A percentile compares a stretch with the other conserved stretches of the same genome.
Conservation (phyloP, 2,797 vertebrate genomes). For the Poecilia picta region DNA sequence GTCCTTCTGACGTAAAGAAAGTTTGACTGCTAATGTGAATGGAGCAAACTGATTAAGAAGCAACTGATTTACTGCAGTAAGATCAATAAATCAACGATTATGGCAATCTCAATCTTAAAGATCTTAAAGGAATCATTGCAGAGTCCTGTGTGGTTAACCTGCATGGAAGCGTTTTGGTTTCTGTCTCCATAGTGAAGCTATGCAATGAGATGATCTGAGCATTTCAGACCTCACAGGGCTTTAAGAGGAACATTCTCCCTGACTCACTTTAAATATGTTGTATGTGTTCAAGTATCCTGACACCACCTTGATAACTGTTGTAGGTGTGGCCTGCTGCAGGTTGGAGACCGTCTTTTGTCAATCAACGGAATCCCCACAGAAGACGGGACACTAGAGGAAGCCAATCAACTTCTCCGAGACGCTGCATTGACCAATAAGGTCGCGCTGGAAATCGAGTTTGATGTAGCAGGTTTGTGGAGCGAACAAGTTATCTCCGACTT, state of each 20-base stretch:
- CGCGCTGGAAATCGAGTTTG: constrained; percentile 92
- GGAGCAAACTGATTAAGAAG: not conserved
- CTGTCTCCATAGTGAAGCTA: not conserved
- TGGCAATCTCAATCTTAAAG: not conserved
- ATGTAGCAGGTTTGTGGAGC: constrained; percentile 89
- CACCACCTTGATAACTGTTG: constrained; percentile 16
- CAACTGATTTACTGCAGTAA: not conserved
- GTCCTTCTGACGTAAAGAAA: not conserved
- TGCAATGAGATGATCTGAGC: not conserved
- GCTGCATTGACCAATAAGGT: constrained; percentile 92
- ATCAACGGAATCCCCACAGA: constrained; percentile 95
- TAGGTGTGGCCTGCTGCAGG: constrained; percentile 97
- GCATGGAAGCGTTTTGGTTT: not conserved
- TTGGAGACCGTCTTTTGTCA: constrained; percentile 93
- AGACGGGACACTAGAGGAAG: constrained; percentile 95
- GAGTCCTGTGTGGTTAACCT: not conserved
- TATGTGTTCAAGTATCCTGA: constrained; percentile 2
- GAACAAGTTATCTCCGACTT: not conserved
- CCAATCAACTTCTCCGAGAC: constrained; percentile 93
- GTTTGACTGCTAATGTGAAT: not conserved
- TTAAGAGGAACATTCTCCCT: not conserved
- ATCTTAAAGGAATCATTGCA: not conserved
- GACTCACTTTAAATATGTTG: not conserved
- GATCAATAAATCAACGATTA: not conserved
- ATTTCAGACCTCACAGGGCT: not conserved